Percentiles rank a stretch among this genome's conserved stretches.
Conservation (phyloP, 2,113 vertebrate species). For the Casuarius casuarius region DNA sequence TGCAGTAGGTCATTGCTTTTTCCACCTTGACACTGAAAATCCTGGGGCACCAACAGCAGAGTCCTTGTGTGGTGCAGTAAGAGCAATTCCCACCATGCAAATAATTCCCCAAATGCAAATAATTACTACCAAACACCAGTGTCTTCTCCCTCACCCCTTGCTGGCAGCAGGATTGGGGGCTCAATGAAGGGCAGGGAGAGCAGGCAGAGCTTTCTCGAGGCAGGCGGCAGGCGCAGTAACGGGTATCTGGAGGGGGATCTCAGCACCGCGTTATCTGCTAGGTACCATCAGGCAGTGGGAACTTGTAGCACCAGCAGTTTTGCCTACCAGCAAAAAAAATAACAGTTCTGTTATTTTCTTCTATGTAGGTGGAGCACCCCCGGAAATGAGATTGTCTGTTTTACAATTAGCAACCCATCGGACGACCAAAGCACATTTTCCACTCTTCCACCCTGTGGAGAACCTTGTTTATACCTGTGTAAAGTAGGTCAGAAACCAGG, state of each 20-base stretch:
- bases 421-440: not conserved
- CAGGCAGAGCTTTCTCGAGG: too few relatives aligned
- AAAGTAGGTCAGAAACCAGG: not conserved
- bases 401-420: not conserved
- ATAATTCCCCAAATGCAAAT: too few relatives aligned
- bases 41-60: not conserved
- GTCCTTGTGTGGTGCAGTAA: not conserved
- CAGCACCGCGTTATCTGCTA: rapidly evolving
- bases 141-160: too few relatives aligned
- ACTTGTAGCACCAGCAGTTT: not conserved
- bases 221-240: not conserved
- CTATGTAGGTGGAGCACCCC: rapidly evolving
- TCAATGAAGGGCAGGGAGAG: too few relatives aligned
- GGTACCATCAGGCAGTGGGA: not conserved
- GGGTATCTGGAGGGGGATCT: not conserved
- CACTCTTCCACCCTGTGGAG: rapidly evolving
- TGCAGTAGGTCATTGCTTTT: not conserved
- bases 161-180: too few relatives aligned
- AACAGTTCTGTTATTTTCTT: not conserved
- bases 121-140: too few relatives aligned
- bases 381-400: conserved; percentile 1
- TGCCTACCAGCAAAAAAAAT: not conserved
- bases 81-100: rapidly evolving
- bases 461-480: not conserved
- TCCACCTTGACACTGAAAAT: not conserved